These are phyloP conservation scores for Cephus runcator DNA, from an alignment of 2,888 invertebrate genomes.

Conservation along the genomic window DNA sequence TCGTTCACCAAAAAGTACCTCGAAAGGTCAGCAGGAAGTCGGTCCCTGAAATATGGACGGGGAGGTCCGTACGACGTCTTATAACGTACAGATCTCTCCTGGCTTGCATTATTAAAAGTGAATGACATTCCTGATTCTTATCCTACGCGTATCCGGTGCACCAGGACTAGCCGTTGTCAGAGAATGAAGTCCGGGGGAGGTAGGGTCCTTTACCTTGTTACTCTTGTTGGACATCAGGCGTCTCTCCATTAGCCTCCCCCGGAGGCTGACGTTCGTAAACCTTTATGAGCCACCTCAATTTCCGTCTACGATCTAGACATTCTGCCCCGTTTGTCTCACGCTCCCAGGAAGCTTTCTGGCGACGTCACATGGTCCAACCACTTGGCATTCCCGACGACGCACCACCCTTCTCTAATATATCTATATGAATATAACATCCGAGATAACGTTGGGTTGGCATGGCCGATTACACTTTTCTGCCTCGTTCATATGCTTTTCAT, in stretches of 20 bases:
- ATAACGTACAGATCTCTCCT: not conserved
- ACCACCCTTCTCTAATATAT: not conserved
- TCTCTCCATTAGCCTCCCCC: constrained; percentile 31
- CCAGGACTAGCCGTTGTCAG: not conserved
- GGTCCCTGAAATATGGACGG: not conserved
- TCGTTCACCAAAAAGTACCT: not conserved
- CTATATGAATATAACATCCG: not conserved
- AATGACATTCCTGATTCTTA: not conserved
- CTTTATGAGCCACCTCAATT: constrained; percentile 38
- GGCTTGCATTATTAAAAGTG: not conserved
- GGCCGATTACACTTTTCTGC: not conserved
- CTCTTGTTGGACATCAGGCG: constrained; percentile 13
- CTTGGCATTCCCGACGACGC: not conserved
- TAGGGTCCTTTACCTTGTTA: not conserved
- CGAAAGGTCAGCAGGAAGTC: not conserved
- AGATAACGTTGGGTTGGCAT: not conserved
- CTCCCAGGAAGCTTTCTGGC: not conserved
- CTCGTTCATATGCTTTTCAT: not conserved
- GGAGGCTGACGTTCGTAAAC: constrained; percentile 31
- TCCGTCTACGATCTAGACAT: constrained; percentile 24
- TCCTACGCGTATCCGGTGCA: not conserved
- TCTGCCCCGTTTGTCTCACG: constrained; percentile 22
- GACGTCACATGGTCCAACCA: not conserved
- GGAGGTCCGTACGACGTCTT: not conserved
- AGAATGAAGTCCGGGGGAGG: not conserved